Conservation (phyloP, 1,140 invertebrate genomes). For the Drosophila repleta region DNA sequence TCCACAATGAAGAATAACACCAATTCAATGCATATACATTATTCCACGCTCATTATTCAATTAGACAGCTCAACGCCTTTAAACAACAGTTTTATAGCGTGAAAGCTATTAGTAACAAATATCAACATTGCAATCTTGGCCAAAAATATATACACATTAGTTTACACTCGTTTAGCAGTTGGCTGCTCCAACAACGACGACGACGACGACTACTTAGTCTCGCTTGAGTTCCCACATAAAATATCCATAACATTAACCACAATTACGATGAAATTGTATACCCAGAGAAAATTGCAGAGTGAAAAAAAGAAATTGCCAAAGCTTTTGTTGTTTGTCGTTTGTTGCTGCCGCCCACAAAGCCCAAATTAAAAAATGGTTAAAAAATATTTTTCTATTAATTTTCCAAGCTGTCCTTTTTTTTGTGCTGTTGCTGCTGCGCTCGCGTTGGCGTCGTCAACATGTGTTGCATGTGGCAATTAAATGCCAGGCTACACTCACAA, state of each 20-base stretch:
- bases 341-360: constrained; percentile 56
- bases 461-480: constrained; percentile 64
- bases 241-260: constrained; percentile 78
- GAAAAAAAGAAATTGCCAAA: constrained; percentile 38
- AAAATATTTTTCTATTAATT: constrained; percentile 74
- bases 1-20: too few species aligned
- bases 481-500: constrained; percentile 57
- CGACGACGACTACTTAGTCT: constrained; percentile 1
- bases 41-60: too few species aligned
- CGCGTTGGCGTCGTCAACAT: constrained; percentile 57
- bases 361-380: constrained; percentile 73
- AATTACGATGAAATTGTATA: constrained; percentile 70
- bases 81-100: too few species aligned
- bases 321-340: constrained; percentile 32
- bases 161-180: constrained; percentile 1
- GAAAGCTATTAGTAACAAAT: neutral
- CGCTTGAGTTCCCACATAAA: constrained; percentile 64
- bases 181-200: neutral
- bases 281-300: constrained; percentile 34
- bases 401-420: constrained; percentile 49
- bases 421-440: constrained; percentile 27
- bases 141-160: constrained; percentile 1
- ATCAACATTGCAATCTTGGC: neutral
- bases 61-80: too few species aligned
- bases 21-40: too few species aligned